Evolutionary conservation across 2,797 vertebrate species (phyloP).

Genomic region (Taeniopygia guttata): DNA sequence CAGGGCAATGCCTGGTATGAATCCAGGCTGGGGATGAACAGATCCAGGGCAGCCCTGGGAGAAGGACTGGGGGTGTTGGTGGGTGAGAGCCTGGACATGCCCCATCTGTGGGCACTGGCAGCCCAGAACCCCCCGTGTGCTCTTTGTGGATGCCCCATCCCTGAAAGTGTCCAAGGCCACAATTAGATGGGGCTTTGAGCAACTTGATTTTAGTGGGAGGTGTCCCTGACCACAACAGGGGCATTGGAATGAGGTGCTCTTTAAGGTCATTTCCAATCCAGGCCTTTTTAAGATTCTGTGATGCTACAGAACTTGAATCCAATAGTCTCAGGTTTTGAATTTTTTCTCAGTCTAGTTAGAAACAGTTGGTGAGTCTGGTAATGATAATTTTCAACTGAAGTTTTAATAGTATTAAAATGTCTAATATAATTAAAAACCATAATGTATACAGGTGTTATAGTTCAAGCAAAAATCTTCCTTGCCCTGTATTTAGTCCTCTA

Average conservation of each 20-base stretch:
- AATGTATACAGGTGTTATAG: neutral
- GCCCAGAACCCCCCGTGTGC: neutral
- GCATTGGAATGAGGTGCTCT: fast-evolving
- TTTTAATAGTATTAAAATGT: neutral
- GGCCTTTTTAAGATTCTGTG: neutral
- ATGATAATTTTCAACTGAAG: neutral
- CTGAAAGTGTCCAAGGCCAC: neutral
- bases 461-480: neutral
- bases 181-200: neutral
- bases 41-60: neutral
- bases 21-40: neutral
- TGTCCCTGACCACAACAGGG: neutral
- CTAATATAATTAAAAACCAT: neutral
- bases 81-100: neutral
- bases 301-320: neutral
- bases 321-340: neutral
- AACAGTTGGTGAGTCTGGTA: neutral
- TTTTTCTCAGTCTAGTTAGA: neutral
- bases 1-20: fast-evolving
- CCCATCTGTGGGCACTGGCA: fast-evolving
- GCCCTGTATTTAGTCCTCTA: neutral
- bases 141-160: neutral
- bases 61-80: neutral
- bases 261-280: neutral
- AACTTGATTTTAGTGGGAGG: neutral